Percentiles rank a stretch among this genome's conserved stretches.
Conservation (phyloP, 2,797 vertebrate genomes). For the Chloroceryle amazona region DNA sequence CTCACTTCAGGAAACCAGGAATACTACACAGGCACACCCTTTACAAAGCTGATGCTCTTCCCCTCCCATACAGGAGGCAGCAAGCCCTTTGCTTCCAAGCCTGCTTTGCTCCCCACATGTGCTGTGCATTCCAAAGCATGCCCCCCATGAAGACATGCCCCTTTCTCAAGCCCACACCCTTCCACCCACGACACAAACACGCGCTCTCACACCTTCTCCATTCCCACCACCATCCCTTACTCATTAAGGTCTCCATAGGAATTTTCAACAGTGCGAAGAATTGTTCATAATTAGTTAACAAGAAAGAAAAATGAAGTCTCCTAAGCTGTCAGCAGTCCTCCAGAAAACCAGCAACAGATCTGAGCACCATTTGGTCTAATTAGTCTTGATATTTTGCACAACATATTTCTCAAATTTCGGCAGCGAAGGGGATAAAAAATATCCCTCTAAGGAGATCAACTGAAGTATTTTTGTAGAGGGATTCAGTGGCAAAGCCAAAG, state of each 20-base stretch:
- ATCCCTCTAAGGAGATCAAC: slow-evolving; percentile 68
- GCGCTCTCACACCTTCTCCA: accelerated
- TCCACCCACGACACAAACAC: not conserved
- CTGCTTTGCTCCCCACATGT: not conserved
- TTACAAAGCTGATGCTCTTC: not conserved
- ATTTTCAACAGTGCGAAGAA: not conserved
- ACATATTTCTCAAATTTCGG: slow-evolving; percentile 74
- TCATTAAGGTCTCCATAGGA: slow-evolving; percentile 1
- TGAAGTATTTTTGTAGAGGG: slow-evolving; percentile 10
- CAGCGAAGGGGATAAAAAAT: slow-evolving; percentile 37
- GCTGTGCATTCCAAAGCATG: not conserved
- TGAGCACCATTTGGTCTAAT: slow-evolving; percentile 83
- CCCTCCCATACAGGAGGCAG: accelerated
- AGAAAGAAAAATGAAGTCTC: slow-evolving; percentile 58
- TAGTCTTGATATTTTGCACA: slow-evolving; percentile 81
- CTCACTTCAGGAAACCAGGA: not conserved
- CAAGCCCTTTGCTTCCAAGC: not conserved
- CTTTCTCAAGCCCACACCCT: not conserved
- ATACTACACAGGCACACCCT: accelerated
- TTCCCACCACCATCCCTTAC: not conserved
- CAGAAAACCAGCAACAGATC: slow-evolving; percentile 79
- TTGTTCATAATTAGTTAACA: slow-evolving; percentile 71
- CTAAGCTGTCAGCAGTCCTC: slow-evolving; percentile 70
- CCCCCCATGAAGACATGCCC: not conserved
- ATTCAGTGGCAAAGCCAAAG: not conserved